These are phyloP conservation scores for Redunca redunca DNA, from an alignment of 2,113 vertebrate genomes.

Conservation along the genomic window DNA sequence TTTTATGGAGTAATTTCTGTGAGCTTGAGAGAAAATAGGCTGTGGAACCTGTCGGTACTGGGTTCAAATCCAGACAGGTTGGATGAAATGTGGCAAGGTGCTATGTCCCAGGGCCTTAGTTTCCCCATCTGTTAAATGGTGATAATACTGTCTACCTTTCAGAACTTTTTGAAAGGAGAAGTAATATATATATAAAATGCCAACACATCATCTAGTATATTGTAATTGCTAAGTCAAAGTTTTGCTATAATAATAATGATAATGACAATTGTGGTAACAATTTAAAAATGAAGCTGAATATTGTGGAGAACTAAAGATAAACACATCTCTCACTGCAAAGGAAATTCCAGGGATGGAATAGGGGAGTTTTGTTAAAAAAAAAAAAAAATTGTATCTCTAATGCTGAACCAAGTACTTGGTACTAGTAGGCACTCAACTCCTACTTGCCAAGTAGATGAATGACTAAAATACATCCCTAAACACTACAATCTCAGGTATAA, in stretches of 20 bases:
- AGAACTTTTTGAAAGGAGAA: constrained; percentile 9
- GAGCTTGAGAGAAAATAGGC: background rate
- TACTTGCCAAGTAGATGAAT: background rate
- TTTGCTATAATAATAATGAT: background rate
- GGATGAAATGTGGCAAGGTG: background rate
- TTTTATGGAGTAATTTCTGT: background rate
- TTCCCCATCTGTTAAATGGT: background rate
- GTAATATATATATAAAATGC: background rate
- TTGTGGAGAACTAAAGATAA: background rate
- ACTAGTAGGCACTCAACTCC: background rate
- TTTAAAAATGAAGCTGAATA: background rate
- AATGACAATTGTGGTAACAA: background rate
- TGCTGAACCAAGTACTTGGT: background rate
- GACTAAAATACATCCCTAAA: background rate
- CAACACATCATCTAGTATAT: background rate
- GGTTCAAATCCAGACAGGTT: background rate
- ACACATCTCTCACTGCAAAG: background rate
- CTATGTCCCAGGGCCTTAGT: background rate
- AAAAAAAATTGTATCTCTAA: background rate
- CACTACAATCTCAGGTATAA: background rate
- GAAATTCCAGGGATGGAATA: background rate
- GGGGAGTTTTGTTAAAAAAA: background rate
- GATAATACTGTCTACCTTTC: background rate
- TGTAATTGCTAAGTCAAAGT: background rate
- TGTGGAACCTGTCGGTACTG: background rate